These are phyloP conservation scores for Elysia crispata DNA, from an alignment of 2,888 invertebrate species.

Conservation along the genomic window DNA sequence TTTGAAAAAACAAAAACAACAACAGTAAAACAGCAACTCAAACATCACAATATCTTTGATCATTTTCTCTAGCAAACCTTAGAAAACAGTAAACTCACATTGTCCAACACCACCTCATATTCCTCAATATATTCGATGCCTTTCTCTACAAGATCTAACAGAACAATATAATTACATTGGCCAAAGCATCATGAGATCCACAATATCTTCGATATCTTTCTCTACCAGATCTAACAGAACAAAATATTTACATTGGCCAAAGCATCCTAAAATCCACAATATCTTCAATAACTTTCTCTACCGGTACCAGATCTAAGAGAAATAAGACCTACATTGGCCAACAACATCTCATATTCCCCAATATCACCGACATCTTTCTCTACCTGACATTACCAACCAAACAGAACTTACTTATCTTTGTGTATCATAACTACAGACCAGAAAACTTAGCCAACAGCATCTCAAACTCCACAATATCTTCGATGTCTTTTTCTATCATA, in stretches of 20 bases:
- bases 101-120: constrained; percentile 92
- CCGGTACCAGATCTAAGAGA: constrained; percentile 92
- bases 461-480: constrained; percentile 89
- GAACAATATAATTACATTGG: constrained; percentile 88
- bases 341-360: too few species aligned
- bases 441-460: constrained; percentile 90
- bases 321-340: constrained; percentile 88
- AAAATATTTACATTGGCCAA: constrained; percentile 87
- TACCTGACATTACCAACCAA: constrained; percentile 91
- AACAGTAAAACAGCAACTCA: too few species aligned
- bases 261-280: constrained; percentile 92
- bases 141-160: constrained; percentile 81
- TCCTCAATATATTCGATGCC: constrained; percentile 88
- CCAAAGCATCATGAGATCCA: too few species aligned
- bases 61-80: constrained; percentile 85
- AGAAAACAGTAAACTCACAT: constrained; percentile 89
- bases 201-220: too few species aligned
- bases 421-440: background rate
- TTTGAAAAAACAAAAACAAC: too few species aligned
- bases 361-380: constrained; percentile 80
- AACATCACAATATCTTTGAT: constrained; percentile 88
- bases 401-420: constrained; percentile 84
- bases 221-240: constrained; percentile 91
- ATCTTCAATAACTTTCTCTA: constrained; percentile 85
- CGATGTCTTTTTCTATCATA: constrained; percentile 85